Percentiles rank a stretch among this genome's conserved stretches.
Evolutionary conservation across 2,888 invertebrate genomes (phyloP).

Genomic region (Euphydryas editha): DNA sequence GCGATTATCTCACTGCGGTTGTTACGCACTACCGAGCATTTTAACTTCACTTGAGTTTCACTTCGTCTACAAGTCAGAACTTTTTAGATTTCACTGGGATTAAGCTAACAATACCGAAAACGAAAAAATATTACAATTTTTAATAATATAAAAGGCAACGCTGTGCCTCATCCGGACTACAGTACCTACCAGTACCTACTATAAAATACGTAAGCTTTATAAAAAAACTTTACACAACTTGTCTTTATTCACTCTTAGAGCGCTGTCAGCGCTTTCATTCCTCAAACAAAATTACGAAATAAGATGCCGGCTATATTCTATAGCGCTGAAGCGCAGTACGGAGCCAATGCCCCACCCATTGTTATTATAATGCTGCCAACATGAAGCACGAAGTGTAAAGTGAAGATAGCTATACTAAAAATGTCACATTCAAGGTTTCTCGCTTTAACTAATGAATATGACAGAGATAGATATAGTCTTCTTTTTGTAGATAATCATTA

Average conservation of each 20-base stretch:
- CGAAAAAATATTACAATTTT: conserved; percentile 11
- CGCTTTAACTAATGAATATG: conserved; percentile 48
- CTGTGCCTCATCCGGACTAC: conserved; percentile 60
- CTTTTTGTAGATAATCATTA: conserved; percentile 30
- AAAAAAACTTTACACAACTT: conserved; percentile 79
- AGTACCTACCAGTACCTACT: too few species aligned
- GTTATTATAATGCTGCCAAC: conserved; percentile 82
- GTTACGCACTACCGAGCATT: conserved; percentile 59
- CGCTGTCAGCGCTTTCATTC: conserved; percentile 51
- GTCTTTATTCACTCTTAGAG: conserved; percentile 42
- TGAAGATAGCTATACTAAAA: conserved; percentile 61
- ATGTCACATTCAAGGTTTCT: conserved; percentile 47
- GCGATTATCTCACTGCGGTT: conserved; percentile 59
- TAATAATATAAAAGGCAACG: conserved; percentile 46
- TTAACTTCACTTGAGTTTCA: conserved; percentile 46
- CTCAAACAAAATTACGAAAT: not conserved
- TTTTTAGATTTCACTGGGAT: conserved; percentile 20
- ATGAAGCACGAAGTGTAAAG: conserved; percentile 68
- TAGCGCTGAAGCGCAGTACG: conserved; percentile 59
- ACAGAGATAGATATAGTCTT: conserved; percentile 49
- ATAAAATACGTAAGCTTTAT: conserved; percentile 71
- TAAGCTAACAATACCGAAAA: conserved; percentile 8
- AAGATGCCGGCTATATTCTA: not conserved
- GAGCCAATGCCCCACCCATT: conserved; percentile 64
- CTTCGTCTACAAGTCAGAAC: conserved; percentile 31